Evolutionary conservation across 2,113 vertebrate species (phyloP).

Genomic region (Antechinus flavipes): DNA sequence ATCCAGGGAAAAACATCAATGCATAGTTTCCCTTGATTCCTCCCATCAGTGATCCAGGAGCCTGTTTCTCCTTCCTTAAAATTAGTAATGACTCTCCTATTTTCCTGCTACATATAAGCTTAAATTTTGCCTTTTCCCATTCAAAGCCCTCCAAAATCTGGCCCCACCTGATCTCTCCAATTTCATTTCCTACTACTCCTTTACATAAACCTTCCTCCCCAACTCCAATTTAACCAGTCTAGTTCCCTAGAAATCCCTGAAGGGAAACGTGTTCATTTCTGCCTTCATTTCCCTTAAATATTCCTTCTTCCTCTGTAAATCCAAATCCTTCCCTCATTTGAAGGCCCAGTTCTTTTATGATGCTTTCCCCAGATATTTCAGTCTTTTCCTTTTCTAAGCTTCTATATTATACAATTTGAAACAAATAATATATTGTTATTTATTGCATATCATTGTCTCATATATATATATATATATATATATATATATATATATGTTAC

Average conservation of each 20-base stretch:
- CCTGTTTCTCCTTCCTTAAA: background rate
- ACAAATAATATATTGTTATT: background rate
- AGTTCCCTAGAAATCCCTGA: background rate
- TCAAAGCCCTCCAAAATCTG: slow-evolving; percentile 48
- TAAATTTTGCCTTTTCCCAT: slow-evolving; percentile 45
- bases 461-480: background rate
- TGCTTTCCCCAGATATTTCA: background rate
- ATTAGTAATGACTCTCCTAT: slow-evolving; percentile 6
- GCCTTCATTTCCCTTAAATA: background rate
- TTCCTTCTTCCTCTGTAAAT: background rate
- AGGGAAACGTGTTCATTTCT: slow-evolving; percentile 16
- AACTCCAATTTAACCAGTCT: background rate
- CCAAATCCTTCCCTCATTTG: background rate
- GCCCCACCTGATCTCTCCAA: slow-evolving; percentile 3
- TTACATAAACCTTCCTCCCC: background rate
- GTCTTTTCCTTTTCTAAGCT: background rate
- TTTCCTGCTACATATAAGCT: slow-evolving; percentile 36
- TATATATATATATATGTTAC: background rate
- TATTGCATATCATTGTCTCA: background rate
- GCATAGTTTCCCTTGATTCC: slow-evolving; percentile 46
- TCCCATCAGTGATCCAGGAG: background rate
- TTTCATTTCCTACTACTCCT: background rate
- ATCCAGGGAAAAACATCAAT: slow-evolving; percentile 50
- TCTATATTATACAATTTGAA: background rate
- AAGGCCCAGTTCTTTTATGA: background rate